Evolutionary conservation across 64 coral and sea anemone species (phyloP).

Genomic region (Acropora yongei): DNA sequence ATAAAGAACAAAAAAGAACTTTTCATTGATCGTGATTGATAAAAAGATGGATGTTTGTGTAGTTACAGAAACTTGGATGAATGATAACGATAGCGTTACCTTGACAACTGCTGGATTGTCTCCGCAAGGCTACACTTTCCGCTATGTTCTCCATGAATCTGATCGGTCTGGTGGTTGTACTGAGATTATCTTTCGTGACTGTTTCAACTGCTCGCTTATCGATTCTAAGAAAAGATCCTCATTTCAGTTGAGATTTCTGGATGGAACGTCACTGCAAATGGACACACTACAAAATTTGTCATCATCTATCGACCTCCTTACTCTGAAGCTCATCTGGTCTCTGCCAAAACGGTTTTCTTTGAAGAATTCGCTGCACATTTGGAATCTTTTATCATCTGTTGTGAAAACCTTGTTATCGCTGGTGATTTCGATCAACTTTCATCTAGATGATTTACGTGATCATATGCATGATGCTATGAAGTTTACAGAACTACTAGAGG

Average conservation of each 20-base stretch:
- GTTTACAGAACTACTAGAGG: too few species aligned
- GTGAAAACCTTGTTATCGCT: too few species aligned
- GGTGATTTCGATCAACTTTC: too few species aligned
- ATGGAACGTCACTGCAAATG: constrained; percentile 26
- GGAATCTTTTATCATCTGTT: too few species aligned
- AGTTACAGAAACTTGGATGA: constrained; percentile 53
- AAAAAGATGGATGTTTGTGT: constrained; percentile 27
- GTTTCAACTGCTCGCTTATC: constrained; percentile 1
- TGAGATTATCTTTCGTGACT: constrained; percentile 14
- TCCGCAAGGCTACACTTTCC: constrained; percentile 42
- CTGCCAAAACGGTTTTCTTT: not conserved
- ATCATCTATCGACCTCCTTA: too few species aligned
- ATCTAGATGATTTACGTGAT: too few species aligned
- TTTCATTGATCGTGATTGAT: constrained; percentile 34
- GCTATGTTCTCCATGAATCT: not conserved
- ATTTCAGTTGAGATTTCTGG: constrained; percentile 55
- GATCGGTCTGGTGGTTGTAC: constrained; percentile 41
- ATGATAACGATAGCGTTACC: constrained; percentile 39
- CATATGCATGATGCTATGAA: too few species aligned
- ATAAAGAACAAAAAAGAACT: constrained; percentile 26
- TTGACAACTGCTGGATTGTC: not conserved
- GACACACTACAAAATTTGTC: constrained; percentile 15
- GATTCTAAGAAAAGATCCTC: constrained; percentile 26
- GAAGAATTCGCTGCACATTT: too few species aligned
- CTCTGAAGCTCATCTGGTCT: not conserved